phyloP scores from a whole-genome alignment of 2,797 vertebrate species.

The Fundulus diaphanus region DNA sequence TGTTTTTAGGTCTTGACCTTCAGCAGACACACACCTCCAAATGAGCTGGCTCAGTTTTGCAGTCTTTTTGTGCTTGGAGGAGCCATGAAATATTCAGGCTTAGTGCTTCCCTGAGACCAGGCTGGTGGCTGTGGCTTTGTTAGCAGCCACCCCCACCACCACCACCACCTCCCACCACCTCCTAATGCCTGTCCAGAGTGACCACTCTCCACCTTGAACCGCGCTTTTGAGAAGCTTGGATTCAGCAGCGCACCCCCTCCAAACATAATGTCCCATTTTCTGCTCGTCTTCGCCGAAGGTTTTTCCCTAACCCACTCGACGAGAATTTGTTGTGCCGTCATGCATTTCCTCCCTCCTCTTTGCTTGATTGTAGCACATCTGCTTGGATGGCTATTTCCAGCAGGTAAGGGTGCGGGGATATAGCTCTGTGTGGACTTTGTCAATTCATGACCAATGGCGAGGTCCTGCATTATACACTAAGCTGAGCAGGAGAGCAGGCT shows the following conservation, averaged over 20 bases:
- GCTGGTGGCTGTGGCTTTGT: conserved; percentile 96
- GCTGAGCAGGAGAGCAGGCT: conserved; percentile 77
- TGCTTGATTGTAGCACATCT: conserved; percentile 59
- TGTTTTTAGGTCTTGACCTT: conserved; percentile 85
- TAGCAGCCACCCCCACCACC: conserved; percentile 79
- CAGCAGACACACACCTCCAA: conserved; percentile 80
- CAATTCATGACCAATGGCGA: conserved; percentile 84
- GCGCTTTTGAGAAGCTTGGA: conserved; percentile 49
- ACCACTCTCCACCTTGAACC: conserved; percentile 69
- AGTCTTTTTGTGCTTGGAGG: conserved; percentile 94
- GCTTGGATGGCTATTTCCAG: conserved; percentile 74
- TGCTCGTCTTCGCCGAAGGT: conserved; percentile 46
- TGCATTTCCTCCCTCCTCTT: conserved; percentile 56
- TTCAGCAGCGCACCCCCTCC: conserved; percentile 46
- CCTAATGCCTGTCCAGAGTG: conserved; percentile 61
- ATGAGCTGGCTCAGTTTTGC: conserved; percentile 89
- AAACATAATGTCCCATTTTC: conserved; percentile 83
- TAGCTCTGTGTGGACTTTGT: conserved; percentile 75
- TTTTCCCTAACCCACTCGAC: conserved; percentile 17
- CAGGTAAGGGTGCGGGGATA: conserved; percentile 75
- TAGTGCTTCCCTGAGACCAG: conserved; percentile 91
- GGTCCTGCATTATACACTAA: conserved; percentile 83
- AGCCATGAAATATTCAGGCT: conserved; percentile 97
- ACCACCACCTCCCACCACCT: conserved; percentile 69
- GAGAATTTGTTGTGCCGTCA: conserved; percentile 35